phyloP scores from a whole-genome alignment of 1,140 invertebrate genomes.

The Aculops lycopersici region DNA sequence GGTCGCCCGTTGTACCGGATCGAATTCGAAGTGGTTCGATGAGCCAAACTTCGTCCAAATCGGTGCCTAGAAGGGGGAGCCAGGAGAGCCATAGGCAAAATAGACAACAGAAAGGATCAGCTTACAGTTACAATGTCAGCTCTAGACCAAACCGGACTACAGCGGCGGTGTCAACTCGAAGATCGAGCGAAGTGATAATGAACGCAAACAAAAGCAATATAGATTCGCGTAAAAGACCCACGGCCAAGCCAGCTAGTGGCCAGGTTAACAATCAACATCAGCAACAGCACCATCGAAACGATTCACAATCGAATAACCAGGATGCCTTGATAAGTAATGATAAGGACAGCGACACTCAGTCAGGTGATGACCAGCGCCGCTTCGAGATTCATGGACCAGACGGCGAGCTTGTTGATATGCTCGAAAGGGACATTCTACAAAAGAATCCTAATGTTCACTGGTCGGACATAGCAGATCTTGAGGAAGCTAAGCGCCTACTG shows the following conservation, averaged over 20 bases:
- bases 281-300: constrained; percentile 5
- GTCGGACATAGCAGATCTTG: constrained; percentile 86
- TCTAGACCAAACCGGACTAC: neutral
- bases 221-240: neutral
- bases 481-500: constrained; percentile 67
- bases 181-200: neutral
- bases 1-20: constrained; percentile 33
- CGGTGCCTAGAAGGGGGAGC: neutral
- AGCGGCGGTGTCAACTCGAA: neutral
- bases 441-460: constrained; percentile 86
- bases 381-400: constrained; percentile 70
- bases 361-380: constrained; percentile 32
- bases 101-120: neutral
- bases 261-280: neutral
- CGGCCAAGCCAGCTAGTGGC: neutral
- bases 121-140: neutral
- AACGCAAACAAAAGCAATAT: neutral
- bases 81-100: neutral
- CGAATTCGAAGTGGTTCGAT: no score
- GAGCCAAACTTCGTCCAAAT: neutral
- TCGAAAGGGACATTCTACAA: constrained; percentile 86
- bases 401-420: constrained; percentile 65
- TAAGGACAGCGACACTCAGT: no score
- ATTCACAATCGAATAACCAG: constrained; percentile 6
- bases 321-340: no score